Base-by-base conservation (phyloP, 2,113 vertebrate genomes). In the Cottus gobio region DNA sequence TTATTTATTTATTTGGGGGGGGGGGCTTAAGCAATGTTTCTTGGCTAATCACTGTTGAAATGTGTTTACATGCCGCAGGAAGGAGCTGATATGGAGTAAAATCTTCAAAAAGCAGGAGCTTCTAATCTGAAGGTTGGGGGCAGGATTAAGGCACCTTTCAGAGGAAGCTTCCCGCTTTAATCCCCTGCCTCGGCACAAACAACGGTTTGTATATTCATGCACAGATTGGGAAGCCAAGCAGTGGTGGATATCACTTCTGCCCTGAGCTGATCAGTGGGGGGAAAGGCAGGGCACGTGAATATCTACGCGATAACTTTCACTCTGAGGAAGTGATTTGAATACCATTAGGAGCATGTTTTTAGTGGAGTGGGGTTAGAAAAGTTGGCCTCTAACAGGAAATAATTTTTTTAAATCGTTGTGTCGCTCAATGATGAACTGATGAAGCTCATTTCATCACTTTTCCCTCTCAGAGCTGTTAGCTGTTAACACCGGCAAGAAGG, bases 71-170 rank as follows among this genome's bases (percentile, higher is more conserved):
- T 67, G 89, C 83, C 62, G 20, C 54, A 50, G 76, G 72, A 85
- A 75, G 54, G 62, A 80, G 79, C 65, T 76, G 75, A 87, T 87
- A 89, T 67, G 83, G 77, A 86, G 77, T 70, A 77, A 92, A 83
- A 86, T 93, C 92, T 91, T 90, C 78, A 85, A 92, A 93, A 84
- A 62, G 80, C 73, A 77, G 31, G 36, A 16, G 60, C 48, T 81
- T 80, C 75, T 92, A 87, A 91, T 90, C 82, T 87, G 64, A 80
- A 67, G 52, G 60, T 71, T 79, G 44, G 82, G 85, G 87, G 87
- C 79, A 80, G 84, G 90, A 93, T 93, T 92, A 92, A 75, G 65
- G 66, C 73, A 81, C 73, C 82, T 87, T 89, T 84, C 87, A 81
- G 39, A 85, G 56, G 76, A 83, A 71, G 63, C 75, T 50, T 83